Evolutionary conservation across 1,140 invertebrate species (phyloP).

Genomic region (Kradibia gibbosae): DNA sequence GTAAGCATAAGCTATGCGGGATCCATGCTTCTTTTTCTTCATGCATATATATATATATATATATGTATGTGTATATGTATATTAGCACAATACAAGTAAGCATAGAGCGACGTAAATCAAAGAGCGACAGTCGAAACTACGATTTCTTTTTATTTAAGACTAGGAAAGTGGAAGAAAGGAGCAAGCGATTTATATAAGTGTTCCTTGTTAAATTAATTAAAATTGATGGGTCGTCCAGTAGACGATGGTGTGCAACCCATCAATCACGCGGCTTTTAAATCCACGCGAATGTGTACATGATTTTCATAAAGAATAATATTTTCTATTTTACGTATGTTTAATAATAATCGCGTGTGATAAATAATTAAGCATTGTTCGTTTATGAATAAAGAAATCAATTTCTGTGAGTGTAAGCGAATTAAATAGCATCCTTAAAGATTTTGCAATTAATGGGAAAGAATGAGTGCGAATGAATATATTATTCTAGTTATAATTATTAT

Average conservation of each 20-base stretch:
- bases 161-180: slow-evolving; percentile 25
- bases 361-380: slow-evolving; percentile 49
- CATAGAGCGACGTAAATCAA: slow-evolving; percentile 25
- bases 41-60: slow-evolving; percentile 10
- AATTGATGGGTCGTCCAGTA: slow-evolving; percentile 21
- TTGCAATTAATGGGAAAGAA: slow-evolving; percentile 31
- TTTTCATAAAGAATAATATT: slow-evolving; percentile 57
- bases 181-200: slow-evolving; percentile 43
- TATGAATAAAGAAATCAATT: slow-evolving; percentile 28
- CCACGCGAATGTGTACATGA: slow-evolving; percentile 54
- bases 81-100: slow-evolving; percentile 3
- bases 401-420: slow-evolving; percentile 17
- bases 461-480: slow-evolving; percentile 38
- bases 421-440: slow-evolving; percentile 19
- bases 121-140: slow-evolving; percentile 18
- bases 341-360: slow-evolving; percentile 52
- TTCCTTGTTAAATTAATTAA: slow-evolving; percentile 52
- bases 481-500: slow-evolving; percentile 46
- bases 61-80: not conserved
- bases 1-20: not conserved
- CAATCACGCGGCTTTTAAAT: slow-evolving; percentile 1
- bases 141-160: slow-evolving; percentile 33
- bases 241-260: not conserved
- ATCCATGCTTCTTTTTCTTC: slow-evolving; percentile 19
- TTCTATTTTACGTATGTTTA: slow-evolving; percentile 63